Evolutionary conservation across 2,888 invertebrate genomes (phyloP), one percentile per base, ranked within the genome.

Genomic region (Mesorhabditis belari): DNA sequence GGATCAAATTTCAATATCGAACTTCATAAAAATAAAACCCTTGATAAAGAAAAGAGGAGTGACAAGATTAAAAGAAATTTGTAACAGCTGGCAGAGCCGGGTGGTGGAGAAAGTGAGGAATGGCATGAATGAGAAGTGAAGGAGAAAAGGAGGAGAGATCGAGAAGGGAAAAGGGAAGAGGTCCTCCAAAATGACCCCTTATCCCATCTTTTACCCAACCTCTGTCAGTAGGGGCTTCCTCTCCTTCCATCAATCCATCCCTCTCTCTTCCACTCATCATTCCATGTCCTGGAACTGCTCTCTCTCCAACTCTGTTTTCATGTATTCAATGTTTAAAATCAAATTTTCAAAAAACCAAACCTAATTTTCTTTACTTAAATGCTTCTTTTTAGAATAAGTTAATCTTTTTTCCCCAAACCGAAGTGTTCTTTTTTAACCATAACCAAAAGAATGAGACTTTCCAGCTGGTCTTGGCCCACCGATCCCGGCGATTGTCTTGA

Each of bases 401-500:
- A 28, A 29, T 19, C 24, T 64, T 62, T 56, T 65, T 57, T 57
- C 53, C 55, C 59, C 55, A 52, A 6, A 12, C 54, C 26, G 53
- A 58, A 58, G 55, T 61, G 58, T 28, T 50, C 44, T 55, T 44
- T 49, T 23, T n/a, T 49, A 17, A 50, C 19, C 57, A 55, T 4
- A 19, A 49, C 3, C 4, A 25, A 3, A 27, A 5, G 29, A 19
- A 35, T 3, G 5, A 57, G 44, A 53, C 23, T 57, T 62, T 70
- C 23, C 65, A 75, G 76, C 73, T n/a, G 73, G 71, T 51, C 64
- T 64, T 61, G 76, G 76, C 50, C 70, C 73, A 6, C 74, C 75
- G 28, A 75, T 76, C 56, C 73, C 74, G 23, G 76, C 76, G 6
- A 76, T 76, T 62, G 70, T 76, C 27, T 61, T 76, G 58, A 66